Evolutionary conservation across 2,888 invertebrate species (phyloP).

Genomic region (Spodoptera picta): DNA sequence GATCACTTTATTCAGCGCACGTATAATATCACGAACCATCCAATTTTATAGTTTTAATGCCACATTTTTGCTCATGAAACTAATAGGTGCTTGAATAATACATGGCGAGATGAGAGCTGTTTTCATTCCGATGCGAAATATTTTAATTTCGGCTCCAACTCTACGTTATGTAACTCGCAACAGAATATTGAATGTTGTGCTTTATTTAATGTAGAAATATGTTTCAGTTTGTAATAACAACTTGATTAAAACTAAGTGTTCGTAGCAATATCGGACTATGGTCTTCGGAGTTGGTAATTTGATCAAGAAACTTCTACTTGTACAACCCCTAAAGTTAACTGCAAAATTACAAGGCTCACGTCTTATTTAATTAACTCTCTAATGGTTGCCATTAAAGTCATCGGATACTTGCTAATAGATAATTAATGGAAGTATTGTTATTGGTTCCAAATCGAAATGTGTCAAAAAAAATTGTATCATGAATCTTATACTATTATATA

Average conservation of each 20-base stretch:
- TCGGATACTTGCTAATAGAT: too few relatives aligned
- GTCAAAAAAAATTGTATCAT: neutral
- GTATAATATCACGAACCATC: slow-evolving; percentile 20
- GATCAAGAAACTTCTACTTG: slow-evolving; percentile 3
- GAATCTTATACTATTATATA: neutral
- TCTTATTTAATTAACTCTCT: slow-evolving; percentile 1
- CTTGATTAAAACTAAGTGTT: slow-evolving; percentile 11
- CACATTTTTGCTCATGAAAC: slow-evolving; percentile 19
- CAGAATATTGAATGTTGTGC: neutral
- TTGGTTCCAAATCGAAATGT: too few relatives aligned
- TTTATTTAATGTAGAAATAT: neutral
- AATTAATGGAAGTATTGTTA: too few relatives aligned
- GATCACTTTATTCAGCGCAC: slow-evolving; percentile 26
- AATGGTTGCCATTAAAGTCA: neutral
- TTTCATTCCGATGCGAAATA: slow-evolving; percentile 1
- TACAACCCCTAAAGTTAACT: slow-evolving; percentile 4
- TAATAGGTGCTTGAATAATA: slow-evolving; percentile 21
- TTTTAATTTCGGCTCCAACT: neutral
- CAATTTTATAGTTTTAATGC: slow-evolving; percentile 28
- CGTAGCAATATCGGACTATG: slow-evolving; percentile 1
- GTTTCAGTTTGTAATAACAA: neutral
- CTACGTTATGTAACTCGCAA: neutral
- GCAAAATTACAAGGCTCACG: neutral
- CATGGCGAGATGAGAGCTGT: slow-evolving; percentile 12
- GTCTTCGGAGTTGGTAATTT: slow-evolving; percentile 4